These are phyloP conservation scores for Myotis myotis DNA, from an alignment of 2,797 vertebrate genomes.

Conservation along the genomic window DNA sequence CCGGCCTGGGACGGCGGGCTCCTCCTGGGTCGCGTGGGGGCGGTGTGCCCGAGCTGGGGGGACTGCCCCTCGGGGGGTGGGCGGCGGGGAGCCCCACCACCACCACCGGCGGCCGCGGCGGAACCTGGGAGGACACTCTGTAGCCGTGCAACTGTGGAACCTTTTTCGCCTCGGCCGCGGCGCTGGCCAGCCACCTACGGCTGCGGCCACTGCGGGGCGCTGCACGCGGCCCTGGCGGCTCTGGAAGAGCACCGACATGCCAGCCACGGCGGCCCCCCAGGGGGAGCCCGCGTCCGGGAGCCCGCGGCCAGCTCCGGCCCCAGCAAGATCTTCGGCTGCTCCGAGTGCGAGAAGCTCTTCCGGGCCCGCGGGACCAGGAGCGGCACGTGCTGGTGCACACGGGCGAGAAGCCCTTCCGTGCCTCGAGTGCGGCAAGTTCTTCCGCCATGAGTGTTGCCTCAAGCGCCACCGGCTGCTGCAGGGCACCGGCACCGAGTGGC, in stretches of 20 bases:
- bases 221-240: constrained; percentile 68
- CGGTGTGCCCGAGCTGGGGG: constrained; percentile 55
- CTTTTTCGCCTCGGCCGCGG: constrained; percentile 78
- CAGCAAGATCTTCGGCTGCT: constrained; percentile 81
- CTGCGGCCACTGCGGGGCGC: constrained; percentile 77
- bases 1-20: constrained; percentile 43
- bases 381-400: constrained; percentile 82
- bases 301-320: not conserved
- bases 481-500: constrained; percentile 76
- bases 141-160: constrained; percentile 82
- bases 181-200: constrained; percentile 75
- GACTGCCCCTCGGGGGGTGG: not conserved
- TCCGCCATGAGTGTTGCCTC: constrained; percentile 83
- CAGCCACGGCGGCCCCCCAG: constrained; percentile 52
- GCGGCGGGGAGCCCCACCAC: not conserved
- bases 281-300: constrained; percentile 10
- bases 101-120: not conserved
- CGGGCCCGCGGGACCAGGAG: constrained; percentile 79
- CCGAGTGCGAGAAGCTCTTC: constrained; percentile 82
- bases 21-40: not conserved
- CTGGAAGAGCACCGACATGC: constrained; percentile 76
- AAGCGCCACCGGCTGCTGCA: constrained; percentile 82
- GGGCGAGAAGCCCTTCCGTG: constrained; percentile 46
- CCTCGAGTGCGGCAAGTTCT: constrained; percentile 82
- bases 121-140: constrained; percentile 73